Evolutionary conservation across 2,888 invertebrate genomes (phyloP).

Genomic region (Halictus ligatus): DNA sequence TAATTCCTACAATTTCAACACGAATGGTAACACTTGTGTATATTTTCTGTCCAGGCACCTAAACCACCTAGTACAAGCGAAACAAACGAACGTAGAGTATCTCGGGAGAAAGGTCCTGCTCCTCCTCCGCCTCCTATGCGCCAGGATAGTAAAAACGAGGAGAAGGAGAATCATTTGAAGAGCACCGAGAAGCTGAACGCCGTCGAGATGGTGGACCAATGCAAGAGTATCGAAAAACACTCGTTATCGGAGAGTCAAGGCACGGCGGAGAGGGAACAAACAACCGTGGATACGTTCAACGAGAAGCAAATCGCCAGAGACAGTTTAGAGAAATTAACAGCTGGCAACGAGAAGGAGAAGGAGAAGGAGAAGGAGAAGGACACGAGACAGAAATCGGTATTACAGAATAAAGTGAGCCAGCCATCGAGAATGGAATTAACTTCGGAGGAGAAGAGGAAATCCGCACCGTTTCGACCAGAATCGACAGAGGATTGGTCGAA

Average conservation of each 20-base stretch:
- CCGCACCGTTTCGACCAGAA: slow-evolving; percentile 78
- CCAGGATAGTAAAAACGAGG: slow-evolving; percentile 76
- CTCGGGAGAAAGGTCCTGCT: slow-evolving; percentile 92
- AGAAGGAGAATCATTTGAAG: slow-evolving; percentile 71
- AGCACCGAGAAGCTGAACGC: slow-evolving; percentile 63
- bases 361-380: slow-evolving; percentile 66
- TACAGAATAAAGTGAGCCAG: slow-evolving; percentile 67
- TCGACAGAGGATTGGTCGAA: slow-evolving; percentile 77
- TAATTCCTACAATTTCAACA: not conserved
- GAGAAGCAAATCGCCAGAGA: slow-evolving; percentile 57
- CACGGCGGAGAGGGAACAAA: slow-evolving; percentile 43
- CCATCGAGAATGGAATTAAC: slow-evolving; percentile 66
- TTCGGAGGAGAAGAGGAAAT: slow-evolving; percentile 81
- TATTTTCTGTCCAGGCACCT: slow-evolving; percentile 86
- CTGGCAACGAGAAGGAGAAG: slow-evolving; percentile 58
- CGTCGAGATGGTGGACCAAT: slow-evolving; percentile 69
- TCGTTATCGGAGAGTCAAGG: slow-evolving; percentile 61
- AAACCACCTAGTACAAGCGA: slow-evolving; percentile 86
- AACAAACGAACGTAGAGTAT: slow-evolving; percentile 85
- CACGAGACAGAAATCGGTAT: slow-evolving; percentile 72
- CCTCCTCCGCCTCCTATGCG: slow-evolving; percentile 88
- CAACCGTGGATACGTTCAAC: slow-evolving; percentile 55
- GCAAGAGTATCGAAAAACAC: slow-evolving; percentile 48
- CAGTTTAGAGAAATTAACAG: slow-evolving; percentile 50
- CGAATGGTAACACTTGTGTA: not conserved